These are phyloP conservation scores for Paedocypris sp. DNA, from an alignment of 2,113 vertebrate genomes.

Conservation along the genomic window DNA sequence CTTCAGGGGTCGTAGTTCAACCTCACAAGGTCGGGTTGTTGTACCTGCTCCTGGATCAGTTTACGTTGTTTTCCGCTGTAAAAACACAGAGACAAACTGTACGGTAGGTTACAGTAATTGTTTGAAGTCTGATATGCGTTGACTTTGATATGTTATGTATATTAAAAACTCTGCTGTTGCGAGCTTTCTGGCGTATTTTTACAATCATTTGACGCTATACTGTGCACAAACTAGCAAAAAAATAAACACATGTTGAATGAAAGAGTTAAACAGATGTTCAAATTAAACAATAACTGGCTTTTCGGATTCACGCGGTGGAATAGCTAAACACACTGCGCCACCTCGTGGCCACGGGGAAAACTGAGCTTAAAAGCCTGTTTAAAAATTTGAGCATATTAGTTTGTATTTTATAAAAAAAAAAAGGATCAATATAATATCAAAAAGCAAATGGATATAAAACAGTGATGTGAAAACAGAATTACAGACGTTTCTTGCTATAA, in stretches of 20 bases:
- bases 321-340: slow-evolving; percentile 13
- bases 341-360: slow-evolving; percentile 37
- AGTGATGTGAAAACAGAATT: background rate
- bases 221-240: too few relatives aligned
- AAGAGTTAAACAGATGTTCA: background rate
- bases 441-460: background rate
- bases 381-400: too few relatives aligned
- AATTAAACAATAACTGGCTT: background rate
- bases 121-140: background rate
- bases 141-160: too few relatives aligned
- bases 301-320: background rate
- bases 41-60: slow-evolving; percentile 23
- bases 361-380: too few relatives aligned
- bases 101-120: background rate
- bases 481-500: background rate
- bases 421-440: background rate
- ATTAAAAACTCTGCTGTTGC: too few relatives aligned
- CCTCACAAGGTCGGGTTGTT: slow-evolving; percentile 43
- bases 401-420: too few relatives aligned
- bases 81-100: background rate
- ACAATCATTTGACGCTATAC: too few relatives aligned
- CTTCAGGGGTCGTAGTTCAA: slow-evolving; percentile 52
- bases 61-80: slow-evolving; percentile 1
- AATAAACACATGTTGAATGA: too few relatives aligned
- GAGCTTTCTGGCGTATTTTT: too few relatives aligned